Conservation (phyloP, 2,888 invertebrate species). For the Chironomus tentans region DNA sequence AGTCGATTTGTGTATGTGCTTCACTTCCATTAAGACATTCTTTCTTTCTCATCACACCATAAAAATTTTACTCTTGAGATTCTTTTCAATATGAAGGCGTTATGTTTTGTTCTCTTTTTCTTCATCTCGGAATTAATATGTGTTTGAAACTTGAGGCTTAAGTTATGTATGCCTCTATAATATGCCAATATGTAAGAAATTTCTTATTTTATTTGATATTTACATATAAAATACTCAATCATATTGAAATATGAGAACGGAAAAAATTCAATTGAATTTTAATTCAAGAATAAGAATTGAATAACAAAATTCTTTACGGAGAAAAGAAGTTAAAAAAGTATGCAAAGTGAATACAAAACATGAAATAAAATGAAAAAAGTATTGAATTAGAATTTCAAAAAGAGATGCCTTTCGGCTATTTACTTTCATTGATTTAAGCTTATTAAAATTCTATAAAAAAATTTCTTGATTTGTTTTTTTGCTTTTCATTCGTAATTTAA, state of each 20-base stretch:
- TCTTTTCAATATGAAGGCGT: neutral
- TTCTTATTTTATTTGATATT: neutral
- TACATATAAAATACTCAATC: neutral
- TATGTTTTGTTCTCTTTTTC: neutral
- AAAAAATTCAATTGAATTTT: neutral
- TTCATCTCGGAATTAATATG: neutral
- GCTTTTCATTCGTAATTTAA: too few relatives aligned
- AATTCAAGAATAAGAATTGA: too few relatives aligned
- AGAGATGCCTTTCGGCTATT: too few relatives aligned
- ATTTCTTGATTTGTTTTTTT: too few relatives aligned
- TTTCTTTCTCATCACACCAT: too few relatives aligned
- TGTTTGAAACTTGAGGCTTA: neutral
- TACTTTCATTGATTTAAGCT: too few relatives aligned
- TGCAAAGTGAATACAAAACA: neutral
- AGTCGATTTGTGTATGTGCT: too few relatives aligned
- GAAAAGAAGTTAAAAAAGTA: neutral
- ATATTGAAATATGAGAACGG: neutral
- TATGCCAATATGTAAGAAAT: neutral
- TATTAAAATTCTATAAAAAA: too few relatives aligned
- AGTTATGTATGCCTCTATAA: neutral
- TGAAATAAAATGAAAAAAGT: neutral
- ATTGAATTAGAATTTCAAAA: too few relatives aligned
- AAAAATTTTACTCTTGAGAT: neutral
- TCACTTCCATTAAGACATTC: too few relatives aligned
- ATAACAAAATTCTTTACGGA: neutral